Evolutionary conservation across 2,113 vertebrate genomes (phyloP).

Genomic region (Puntigrus tetrazona): DNA sequence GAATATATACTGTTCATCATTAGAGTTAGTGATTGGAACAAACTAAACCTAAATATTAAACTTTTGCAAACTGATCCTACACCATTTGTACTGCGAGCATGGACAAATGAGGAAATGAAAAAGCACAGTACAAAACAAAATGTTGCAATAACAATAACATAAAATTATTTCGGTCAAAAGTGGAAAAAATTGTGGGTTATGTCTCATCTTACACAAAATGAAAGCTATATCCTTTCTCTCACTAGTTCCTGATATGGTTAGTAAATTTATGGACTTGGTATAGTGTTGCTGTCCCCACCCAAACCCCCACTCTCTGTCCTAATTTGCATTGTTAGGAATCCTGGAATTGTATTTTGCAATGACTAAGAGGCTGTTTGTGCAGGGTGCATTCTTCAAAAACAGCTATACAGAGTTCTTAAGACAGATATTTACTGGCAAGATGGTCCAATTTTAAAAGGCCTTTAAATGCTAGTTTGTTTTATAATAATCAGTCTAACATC

Average conservation of each 20-base stretch:
- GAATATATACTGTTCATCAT: not conserved
- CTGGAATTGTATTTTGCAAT: not conserved
- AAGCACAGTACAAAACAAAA: not conserved
- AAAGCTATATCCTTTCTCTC: not conserved
- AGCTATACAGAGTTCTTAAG: not conserved
- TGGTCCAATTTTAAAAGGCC: not conserved
- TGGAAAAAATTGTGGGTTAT: not conserved
- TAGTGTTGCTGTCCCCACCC: slow-evolving; percentile 6
- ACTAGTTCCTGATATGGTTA: not conserved
- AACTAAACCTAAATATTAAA: not conserved
- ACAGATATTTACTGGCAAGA: not conserved
- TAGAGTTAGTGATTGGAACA: not conserved
- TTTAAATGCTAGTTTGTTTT: not conserved
- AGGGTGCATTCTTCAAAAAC: not conserved
- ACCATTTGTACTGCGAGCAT: not conserved
- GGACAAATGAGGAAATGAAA: not conserved
- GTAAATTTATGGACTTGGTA: not conserved
- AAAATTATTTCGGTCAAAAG: not conserved
- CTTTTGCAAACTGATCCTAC: not conserved
- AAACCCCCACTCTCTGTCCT: not conserved
- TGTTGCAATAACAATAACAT: no score
- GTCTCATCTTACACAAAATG: not conserved
- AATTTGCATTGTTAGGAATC: not conserved
- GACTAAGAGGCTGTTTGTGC: not conserved
- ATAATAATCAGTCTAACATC: not conserved